These are phyloP conservation scores for Micoletzkya japonica DNA, from an alignment of 2,888 invertebrate genomes.

Conservation along the genomic window DNA sequence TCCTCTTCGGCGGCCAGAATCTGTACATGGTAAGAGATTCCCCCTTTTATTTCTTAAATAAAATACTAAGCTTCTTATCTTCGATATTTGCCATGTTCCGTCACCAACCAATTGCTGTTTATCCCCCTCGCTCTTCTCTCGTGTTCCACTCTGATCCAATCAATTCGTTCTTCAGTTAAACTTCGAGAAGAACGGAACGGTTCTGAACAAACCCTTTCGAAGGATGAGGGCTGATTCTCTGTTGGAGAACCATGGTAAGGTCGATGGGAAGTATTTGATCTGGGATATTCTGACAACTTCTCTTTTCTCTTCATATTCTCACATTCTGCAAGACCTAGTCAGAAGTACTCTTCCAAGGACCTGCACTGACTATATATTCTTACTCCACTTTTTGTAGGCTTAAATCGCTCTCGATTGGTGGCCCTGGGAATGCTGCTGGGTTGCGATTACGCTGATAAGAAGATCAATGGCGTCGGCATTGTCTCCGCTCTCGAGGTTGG, in stretches of 20 bases:
- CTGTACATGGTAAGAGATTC: slow-evolving; percentile 77
- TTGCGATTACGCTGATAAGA: slow-evolving; percentile 80
- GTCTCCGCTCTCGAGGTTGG: slow-evolving; percentile 37
- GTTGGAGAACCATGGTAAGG: not conserved
- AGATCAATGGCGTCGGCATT: slow-evolving; percentile 37
- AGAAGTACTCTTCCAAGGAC: too few relatives aligned
- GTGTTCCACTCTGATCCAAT: too few relatives aligned
- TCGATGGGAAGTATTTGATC: not conserved
- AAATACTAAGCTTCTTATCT: too few relatives aligned
- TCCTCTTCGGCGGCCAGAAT: slow-evolving; percentile 90
- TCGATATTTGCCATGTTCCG: too few relatives aligned
- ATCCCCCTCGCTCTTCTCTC: too few relatives aligned
- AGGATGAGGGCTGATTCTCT: not conserved
- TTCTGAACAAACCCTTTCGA: not conserved
- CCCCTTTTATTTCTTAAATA: slow-evolving; percentile 9
- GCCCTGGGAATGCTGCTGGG: slow-evolving; percentile 88
- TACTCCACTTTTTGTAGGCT: slow-evolving; percentile 31
- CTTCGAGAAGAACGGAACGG: slow-evolving; percentile 69
- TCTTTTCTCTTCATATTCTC: too few relatives aligned
- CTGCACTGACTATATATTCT: too few relatives aligned
- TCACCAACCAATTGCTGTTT: too few relatives aligned
- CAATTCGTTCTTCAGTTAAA: slow-evolving; percentile 62
- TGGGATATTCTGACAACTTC: too few relatives aligned
- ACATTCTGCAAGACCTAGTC: too few relatives aligned
- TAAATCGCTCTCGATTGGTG: slow-evolving; percentile 72